A percentile compares a stretch with the other conserved stretches of the same genome.
Evolutionary conservation across 1,140 invertebrate species (phyloP).

Genomic region (Halictus rubicundus): DNA sequence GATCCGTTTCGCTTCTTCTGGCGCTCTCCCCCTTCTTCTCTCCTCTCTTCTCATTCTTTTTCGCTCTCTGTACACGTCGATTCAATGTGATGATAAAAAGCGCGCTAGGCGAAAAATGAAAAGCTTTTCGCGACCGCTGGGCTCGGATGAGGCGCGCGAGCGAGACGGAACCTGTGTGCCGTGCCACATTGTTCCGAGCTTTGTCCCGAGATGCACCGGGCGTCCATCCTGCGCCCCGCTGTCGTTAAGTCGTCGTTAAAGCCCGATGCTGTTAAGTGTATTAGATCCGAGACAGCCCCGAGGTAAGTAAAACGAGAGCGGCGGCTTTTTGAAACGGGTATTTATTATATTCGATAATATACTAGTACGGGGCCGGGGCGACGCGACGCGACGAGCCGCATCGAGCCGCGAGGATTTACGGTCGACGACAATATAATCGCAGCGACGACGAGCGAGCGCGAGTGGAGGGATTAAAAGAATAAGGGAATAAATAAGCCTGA

Average conservation of each 20-base stretch:
- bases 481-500: constrained; percentile 43
- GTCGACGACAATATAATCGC: constrained; percentile 9
- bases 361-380: too few species aligned
- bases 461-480: constrained; percentile 35
- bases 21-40: constrained; percentile 16
- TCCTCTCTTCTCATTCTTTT: constrained; percentile 20
- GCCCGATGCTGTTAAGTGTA: constrained; percentile 44
- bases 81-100: constrained; percentile 79
- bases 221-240: constrained; percentile 11
- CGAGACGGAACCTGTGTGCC: constrained; percentile 50
- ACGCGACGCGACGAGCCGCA: too few species aligned
- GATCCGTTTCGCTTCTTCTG: constrained; percentile 29
- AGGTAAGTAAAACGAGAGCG: not conserved
- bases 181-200: constrained; percentile 67
- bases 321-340: not conserved
- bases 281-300: constrained; percentile 12
- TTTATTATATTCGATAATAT: constrained; percentile 20
- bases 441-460: not conserved
- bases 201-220: constrained; percentile 44
- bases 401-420: not conserved
- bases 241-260: constrained; percentile 51
- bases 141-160: constrained; percentile 68
- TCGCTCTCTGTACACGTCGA: constrained; percentile 61
- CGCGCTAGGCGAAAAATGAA: constrained; percentile 77
- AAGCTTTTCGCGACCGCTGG: constrained; percentile 74